Percentiles rank a stretch among this genome's conserved stretches.
phyloP scores from a whole-genome alignment of 2,113 vertebrate genomes.

The Macrotis lagotis region DNA sequence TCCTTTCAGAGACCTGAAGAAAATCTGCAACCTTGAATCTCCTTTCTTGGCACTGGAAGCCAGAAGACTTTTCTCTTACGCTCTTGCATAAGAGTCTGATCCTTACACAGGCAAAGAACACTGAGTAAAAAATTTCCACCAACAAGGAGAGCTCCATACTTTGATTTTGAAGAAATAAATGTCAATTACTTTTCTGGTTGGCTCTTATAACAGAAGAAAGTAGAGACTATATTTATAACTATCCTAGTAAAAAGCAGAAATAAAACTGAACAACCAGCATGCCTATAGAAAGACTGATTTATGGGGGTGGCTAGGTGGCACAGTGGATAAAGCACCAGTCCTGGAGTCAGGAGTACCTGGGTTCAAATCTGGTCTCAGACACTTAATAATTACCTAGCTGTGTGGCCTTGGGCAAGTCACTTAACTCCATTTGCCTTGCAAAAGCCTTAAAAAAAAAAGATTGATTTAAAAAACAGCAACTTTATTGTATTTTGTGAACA shows the following conservation, averaged over 20 bases:
- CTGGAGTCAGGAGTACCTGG: no score
- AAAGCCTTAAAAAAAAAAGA: no score
- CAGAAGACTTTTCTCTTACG: neutral
- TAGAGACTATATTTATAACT: constrained; percentile 59
- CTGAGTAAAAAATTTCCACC: neutral
- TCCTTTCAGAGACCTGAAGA: no score
- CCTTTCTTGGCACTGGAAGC: neutral
- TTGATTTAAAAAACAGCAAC: constrained; percentile 55
- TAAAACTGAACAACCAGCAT: constrained; percentile 53
- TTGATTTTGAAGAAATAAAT: constrained; percentile 22
- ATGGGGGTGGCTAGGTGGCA: no score
- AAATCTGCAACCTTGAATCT: neutral
- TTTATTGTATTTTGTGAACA: constrained; percentile 41
- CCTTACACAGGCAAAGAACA: neutral
- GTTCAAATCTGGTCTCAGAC: no score
- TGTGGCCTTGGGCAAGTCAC: no score
- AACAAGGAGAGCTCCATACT: neutral
- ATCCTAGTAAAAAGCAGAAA: constrained; percentile 58
- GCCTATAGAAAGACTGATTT: constrained; percentile 9
- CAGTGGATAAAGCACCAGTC: no score
- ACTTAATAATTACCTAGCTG: no score
- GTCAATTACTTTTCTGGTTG: constrained; percentile 61
- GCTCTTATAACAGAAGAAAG: constrained; percentile 62
- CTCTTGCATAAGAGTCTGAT: neutral
- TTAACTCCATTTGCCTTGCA: no score